These are phyloP conservation scores for Myoxocephalus aenaeus DNA, from an alignment of 2,797 vertebrate species.

Conservation along the genomic window DNA sequence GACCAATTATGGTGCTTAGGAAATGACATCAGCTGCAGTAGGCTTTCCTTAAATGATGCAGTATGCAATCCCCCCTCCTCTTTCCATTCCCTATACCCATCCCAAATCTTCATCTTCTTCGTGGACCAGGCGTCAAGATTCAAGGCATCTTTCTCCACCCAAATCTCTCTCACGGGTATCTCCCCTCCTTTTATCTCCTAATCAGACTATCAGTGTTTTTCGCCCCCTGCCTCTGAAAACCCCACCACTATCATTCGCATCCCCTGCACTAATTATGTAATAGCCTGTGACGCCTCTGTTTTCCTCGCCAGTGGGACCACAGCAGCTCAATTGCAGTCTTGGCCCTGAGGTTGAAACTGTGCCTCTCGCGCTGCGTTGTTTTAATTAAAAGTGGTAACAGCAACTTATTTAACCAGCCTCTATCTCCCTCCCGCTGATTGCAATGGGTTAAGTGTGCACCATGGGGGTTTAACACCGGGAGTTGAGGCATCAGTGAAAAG, in stretches of 20 bases:
- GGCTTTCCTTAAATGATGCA: conserved; percentile 66
- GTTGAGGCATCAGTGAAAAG: conserved; percentile 34
- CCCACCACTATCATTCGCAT: conserved; percentile 48
- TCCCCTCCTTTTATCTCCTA: conserved; percentile 9
- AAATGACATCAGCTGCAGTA: conserved; percentile 74
- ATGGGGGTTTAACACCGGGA: conserved; percentile 9
- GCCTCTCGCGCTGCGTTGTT: conserved; percentile 33
- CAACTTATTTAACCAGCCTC: conserved; percentile 30
- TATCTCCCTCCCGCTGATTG: background rate
- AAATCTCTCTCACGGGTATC: background rate
- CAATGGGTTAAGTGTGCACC: conserved; percentile 28
- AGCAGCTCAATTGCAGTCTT: conserved; percentile 40
- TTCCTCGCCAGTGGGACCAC: conserved; percentile 38
- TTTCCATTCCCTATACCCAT: background rate
- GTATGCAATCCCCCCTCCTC: conserved; percentile 8
- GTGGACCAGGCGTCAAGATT: background rate
- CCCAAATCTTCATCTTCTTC: conserved; percentile 22
- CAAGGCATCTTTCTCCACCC: background rate
- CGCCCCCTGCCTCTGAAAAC: conserved; percentile 19
- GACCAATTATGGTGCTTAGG: conserved; percentile 74
- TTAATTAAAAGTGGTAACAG: conserved; percentile 62
- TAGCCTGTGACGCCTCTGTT: conserved; percentile 29
- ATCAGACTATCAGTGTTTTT: conserved; percentile 24
- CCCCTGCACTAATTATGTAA: conserved; percentile 63
- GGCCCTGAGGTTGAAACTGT: conserved; percentile 45